Conservation (phyloP, 1,140 invertebrate genomes). For the Drosophila nigromelanica region DNA sequence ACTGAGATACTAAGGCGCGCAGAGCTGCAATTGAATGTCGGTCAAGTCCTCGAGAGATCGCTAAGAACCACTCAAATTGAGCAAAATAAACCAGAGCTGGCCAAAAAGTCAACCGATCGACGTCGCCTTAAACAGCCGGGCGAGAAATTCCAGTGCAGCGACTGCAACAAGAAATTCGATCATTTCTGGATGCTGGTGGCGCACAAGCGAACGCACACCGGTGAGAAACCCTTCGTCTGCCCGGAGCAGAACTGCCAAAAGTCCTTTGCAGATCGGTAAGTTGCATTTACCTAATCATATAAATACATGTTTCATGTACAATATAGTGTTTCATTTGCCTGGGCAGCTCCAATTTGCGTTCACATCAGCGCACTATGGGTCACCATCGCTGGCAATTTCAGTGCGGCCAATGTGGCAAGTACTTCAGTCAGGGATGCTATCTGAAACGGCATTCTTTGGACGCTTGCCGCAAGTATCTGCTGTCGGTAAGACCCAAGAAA, state of each 20-base stretch:
- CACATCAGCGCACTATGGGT: conserved; percentile 88
- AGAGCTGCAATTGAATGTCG: neutral
- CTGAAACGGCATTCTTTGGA: conserved; percentile 89
- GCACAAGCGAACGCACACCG: conserved; percentile 88
- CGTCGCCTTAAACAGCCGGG: conserved; percentile 40
- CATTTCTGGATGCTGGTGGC: conserved; percentile 89
- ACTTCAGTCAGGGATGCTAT: conserved; percentile 90
- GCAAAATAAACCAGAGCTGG: neutral
- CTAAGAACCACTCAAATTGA: neutral
- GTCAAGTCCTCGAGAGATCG: neutral
- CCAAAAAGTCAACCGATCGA: conserved; percentile 42
- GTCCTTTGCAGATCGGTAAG: conserved; percentile 90
- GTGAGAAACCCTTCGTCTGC: conserved; percentile 88
- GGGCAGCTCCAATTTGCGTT: conserved; percentile 88
- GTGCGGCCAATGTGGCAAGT: conserved; percentile 88
- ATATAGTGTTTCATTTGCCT: conserved; percentile 11
- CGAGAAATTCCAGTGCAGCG: conserved; percentile 82
- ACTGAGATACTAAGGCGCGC: neutral
- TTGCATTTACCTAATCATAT: too few relatives aligned
- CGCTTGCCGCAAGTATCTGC: conserved; percentile 87
- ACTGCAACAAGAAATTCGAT: conserved; percentile 86
- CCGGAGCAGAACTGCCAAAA: conserved; percentile 87
- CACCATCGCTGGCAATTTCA: conserved; percentile 89
- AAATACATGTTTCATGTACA: neutral
- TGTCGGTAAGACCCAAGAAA: conserved; percentile 42